A percentile compares a stretch with the other conserved stretches of the same genome.
Evolutionary conservation across 2,797 vertebrate genomes (phyloP).

Genomic region (Melanotaenia trifasciata): DNA sequence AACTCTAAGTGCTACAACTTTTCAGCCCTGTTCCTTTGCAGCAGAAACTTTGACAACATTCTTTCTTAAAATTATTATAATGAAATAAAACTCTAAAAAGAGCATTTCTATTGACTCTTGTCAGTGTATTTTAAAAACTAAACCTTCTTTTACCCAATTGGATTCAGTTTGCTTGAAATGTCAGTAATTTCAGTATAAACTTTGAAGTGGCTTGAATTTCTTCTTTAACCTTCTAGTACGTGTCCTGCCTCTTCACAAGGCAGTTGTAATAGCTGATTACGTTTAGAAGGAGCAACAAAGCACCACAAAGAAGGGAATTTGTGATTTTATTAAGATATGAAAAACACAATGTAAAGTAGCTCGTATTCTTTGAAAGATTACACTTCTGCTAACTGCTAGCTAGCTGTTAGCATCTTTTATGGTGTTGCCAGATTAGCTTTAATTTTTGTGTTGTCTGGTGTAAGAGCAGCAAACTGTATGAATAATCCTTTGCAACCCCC

Average conservation of each 20-base stretch:
- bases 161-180: background rate
- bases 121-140: background rate
- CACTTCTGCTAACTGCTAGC: no score
- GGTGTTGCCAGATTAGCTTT: no score
- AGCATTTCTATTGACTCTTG: constrained; percentile 10
- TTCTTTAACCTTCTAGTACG: background rate
- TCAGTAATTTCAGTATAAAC: background rate
- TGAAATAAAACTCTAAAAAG: background rate
- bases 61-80: background rate
- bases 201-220: background rate
- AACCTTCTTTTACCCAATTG: background rate
- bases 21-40: background rate
- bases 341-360: no score
- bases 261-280: no score
- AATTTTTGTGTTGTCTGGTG: no score
- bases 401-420: background rate
- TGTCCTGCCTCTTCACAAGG: no score
- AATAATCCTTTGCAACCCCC: no score
- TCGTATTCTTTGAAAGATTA: no score
- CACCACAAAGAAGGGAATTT: no score
- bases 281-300: no score
- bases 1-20: background rate
- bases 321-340: no score
- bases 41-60: constrained; percentile 6
- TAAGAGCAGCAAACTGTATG: no score